Base-by-base conservation (phyloP, 2,113 vertebrate genomes). In the Desmodus rotundus region DNA sequence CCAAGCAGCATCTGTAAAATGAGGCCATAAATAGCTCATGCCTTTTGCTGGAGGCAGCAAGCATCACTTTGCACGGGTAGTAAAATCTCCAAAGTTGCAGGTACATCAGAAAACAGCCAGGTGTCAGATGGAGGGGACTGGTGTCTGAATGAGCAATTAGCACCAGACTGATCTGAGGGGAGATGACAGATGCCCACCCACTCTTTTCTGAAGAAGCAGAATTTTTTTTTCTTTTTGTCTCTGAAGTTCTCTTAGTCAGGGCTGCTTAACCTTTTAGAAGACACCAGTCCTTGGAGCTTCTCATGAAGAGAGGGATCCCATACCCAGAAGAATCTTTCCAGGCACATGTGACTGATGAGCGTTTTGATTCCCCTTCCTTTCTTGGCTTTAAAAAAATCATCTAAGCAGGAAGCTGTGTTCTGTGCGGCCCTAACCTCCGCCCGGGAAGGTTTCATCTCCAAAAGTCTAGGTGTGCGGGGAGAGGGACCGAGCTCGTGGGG, bases 41-140 rank as follows among this genome's bases (percentile, higher is more conserved):
- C 68, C 70, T 96, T 84, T 86, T 88, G 95, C 96, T 81, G 52
- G 91, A 96, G 97, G 96, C 96, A 52, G 95, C 78, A 74, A 67
- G 52, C 0, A 0, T 81, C 58, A 43, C 89, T 96, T 96, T 95
- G 89, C 95, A 31, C 1, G n/a, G 93, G 96, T 58, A 91, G 97
- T 96, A 95, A 97, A 97, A 97, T 84, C 93, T 28, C 86, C 2
- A 17, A 94, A 95, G 91, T 90, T 96, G 95, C 95, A 96, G 89
- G 93, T 92, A 93, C 86, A 28, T 95, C 96, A 74, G 90, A 43
- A 95, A 93, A 54, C 73, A 84, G 93, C 91, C 1, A 26, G n/a
- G 86, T 22, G 94, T 98, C 97, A 97, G 96, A 88, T 96, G 97
- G 97, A 85, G 68, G 58, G 50, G 58, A 87, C 76, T 95, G 96